Conservation (phyloP, 1,140 invertebrate species). For the Andrena cerasifolii region DNA sequence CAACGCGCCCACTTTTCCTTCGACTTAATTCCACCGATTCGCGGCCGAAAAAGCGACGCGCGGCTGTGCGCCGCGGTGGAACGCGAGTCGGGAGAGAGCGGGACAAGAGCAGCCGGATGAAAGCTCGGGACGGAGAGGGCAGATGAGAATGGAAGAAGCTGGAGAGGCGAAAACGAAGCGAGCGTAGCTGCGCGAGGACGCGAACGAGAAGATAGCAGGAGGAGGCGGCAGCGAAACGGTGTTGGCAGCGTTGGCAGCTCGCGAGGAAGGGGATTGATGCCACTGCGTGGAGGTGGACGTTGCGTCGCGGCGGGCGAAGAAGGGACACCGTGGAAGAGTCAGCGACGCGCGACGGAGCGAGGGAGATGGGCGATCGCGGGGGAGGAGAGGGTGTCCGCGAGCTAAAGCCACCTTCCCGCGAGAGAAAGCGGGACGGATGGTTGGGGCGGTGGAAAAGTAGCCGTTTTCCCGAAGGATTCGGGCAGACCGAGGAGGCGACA, state of each 20-base stretch:
- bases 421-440: neutral
- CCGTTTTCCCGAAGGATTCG: conserved; percentile 24
- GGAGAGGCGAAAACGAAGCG: conserved; percentile 36
- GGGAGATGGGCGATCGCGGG: neutral
- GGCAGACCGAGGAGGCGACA: conserved; percentile 7
- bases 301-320: no score
- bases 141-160: conserved; percentile 12
- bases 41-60: conserved; percentile 60
- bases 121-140: neutral
- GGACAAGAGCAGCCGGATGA: neutral
- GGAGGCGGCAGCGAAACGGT: conserved; percentile 36
- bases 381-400: conserved; percentile 12
- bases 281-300: conserved; percentile 11
- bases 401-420: neutral
- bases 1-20: conserved; percentile 37
- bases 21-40: conserved; percentile 66
- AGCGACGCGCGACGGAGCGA: conserved; percentile 21
- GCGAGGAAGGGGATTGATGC: conserved; percentile 39
- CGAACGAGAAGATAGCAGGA: conserved; percentile 27
- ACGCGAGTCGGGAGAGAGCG: neutral
- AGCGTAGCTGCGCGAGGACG: conserved; percentile 22
- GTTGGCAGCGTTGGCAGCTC: conserved; percentile 39
- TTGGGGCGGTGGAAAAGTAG: neutral
- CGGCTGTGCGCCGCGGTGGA: conserved; percentile 6
- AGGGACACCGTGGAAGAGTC: conserved; percentile 26